Evolutionary conservation across 2,888 invertebrate genomes (phyloP), one percentile per base, ranked within the genome.

Genomic region (Lysandra bellargus): DNA sequence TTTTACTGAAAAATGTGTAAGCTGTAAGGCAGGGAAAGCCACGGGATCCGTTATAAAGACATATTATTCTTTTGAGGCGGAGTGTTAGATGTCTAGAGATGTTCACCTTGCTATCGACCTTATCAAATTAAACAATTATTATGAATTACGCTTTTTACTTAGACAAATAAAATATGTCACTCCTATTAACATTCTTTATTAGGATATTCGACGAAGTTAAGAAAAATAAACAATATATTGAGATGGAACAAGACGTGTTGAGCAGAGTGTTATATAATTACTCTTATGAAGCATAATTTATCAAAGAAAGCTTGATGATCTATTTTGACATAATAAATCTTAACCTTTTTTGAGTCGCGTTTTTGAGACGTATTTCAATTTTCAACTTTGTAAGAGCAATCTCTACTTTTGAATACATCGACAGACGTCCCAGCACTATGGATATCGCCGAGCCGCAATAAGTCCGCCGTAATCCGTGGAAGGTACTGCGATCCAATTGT

Each of bases 1-100:
- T 93, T 93, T 93, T 88, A 92, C 91, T 93, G 93, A 92, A 93
- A 91, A 92, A 91, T 91, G 92, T 91, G 91, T 90, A 92, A 90
- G 87, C 87, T 91, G 91, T 92, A 90, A 91, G 89, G 91, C 91
- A 89, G 86, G 90, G 90, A 92, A 93, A 92, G 92, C 92, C 89
- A 86, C 86, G 88, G 89, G 90, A 91, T 92, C 89, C 88, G 88
- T 90, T 93, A 94, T 94, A 94, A 93, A 94, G 94, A 94, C 92
- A 92, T 93, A 94, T 94, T 93, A 93, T 93, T 94, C 94, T 93
- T 94, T 92, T 92, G 93, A 93, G 83, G 88, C 87, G 87, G 88
- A 88, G 85, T 85, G 86, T 76, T 83, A 86, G 53, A 76, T 76
- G 76, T 53, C 53, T 53, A 76, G 76, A 1, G 76, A 53, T 76